Conservation (phyloP, 2,113 vertebrate genomes). For the Ammodytes dubius region DNA sequence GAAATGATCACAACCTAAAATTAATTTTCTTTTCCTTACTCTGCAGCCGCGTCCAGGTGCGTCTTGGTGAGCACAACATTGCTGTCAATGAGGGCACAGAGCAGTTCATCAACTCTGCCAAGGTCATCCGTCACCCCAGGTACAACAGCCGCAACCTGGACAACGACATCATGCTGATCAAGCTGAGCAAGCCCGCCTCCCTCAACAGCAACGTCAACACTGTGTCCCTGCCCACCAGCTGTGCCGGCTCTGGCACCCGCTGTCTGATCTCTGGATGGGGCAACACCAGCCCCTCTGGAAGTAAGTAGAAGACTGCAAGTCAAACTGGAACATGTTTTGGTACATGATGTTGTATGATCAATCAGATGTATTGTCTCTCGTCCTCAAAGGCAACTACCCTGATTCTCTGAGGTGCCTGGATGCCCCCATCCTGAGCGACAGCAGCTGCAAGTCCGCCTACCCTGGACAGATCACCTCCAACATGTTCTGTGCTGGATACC, state of each 20-base stretch:
- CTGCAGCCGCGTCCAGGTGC: slow-evolving; percentile 79
- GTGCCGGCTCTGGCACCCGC: slow-evolving; percentile 79
- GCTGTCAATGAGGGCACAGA: slow-evolving; percentile 79
- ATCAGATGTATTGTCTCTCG: background rate
- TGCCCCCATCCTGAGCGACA: slow-evolving; percentile 85
- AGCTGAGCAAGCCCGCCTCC: slow-evolving; percentile 74
- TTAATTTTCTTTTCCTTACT: background rate
- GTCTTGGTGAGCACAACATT: slow-evolving; percentile 88
- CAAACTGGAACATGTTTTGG: background rate
- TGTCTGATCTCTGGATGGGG: slow-evolving; percentile 94
- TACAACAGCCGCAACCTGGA: slow-evolving; percentile 83
- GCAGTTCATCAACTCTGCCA: slow-evolving; percentile 80
- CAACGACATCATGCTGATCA: slow-evolving; percentile 93
- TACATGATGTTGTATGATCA: background rate
- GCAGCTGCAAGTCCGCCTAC: slow-evolving; percentile 82
- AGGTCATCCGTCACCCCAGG: slow-evolving; percentile 80
- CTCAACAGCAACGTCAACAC: slow-evolving; percentile 82
- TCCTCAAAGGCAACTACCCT: slow-evolving; percentile 81
- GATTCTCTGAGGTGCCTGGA: slow-evolving; percentile 88
- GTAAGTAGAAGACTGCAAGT: slow-evolving; percentile 66
- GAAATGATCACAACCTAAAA: too few relatives aligned
- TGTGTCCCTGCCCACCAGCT: slow-evolving; percentile 83
- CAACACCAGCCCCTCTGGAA: slow-evolving; percentile 84
- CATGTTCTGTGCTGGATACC: slow-evolving; percentile 92
- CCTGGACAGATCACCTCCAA: slow-evolving; percentile 88